Evolutionary conservation across 92 coral and sea anemone genomes (phyloP), one percentile per base, ranked within the genome.

Genomic region (Pocillopora grandis): DNA sequence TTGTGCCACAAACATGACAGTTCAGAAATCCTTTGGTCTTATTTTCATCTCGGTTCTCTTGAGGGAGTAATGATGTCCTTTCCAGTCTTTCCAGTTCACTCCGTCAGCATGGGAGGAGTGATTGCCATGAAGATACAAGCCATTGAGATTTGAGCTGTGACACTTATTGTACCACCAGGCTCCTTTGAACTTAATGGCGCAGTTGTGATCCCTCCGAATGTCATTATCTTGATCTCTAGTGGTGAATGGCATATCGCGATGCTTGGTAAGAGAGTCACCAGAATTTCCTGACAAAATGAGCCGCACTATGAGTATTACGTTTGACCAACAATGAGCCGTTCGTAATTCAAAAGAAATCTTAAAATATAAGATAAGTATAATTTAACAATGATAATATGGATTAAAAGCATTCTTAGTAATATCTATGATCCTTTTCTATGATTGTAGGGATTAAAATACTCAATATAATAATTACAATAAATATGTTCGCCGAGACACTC

Each of bases 71-170:
- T 77, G 0, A 16, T 83, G 1, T 5, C 86, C 86, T 70, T 90
- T 90, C 93, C 93, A 90, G 63, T 3, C n/a, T n/a, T n/a, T n/a
- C 93, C 90, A 90, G 88, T 72, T 1, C 2, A 62, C n/a, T 5
- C 66, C 66, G 17, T 13, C 27, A 15, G n/a, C 66, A 7, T 16
- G 20, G 18, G 93, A 75, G 16, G 71, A 62, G 81, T 90, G 87
- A 76, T 5, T 36, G 1, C 93, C 90, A 62, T 90, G 3, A 62
- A 12, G 66, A 62, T 62, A 62, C n/a, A 62, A 62, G 5, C 66
- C 66, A 62, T 62, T 42, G 5, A 42, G 49, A 42, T 42, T 42
- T 3, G 49, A 42, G 3, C 1, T 3, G 49, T 42, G 49, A 5
- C 66, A 62, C 0, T 0, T 15, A 1, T 15, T 1, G n/a, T 62